A percentile compares a stretch with the other conserved stretches of the same genome.
phyloP scores from a whole-genome alignment of 1,140 invertebrate genomes.

The Drosophila prosaltans region DNA sequence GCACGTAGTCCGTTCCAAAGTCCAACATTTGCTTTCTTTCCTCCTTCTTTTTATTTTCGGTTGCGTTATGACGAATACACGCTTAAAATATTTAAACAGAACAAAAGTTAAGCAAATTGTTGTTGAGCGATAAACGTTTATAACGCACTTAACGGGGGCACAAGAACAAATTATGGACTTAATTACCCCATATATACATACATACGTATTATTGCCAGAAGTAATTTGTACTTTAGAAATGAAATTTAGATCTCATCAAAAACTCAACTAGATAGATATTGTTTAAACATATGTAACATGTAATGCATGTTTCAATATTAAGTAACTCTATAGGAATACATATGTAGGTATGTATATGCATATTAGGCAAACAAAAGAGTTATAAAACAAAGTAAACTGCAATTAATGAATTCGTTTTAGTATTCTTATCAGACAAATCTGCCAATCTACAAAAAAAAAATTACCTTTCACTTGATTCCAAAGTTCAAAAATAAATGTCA shows the following conservation, averaged over 20 bases:
- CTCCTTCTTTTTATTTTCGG: constrained; percentile 5
- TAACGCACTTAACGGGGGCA: constrained; percentile 3
- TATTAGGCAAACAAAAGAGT: not conserved
- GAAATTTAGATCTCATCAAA: too few relatives aligned
- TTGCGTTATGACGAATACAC: constrained; percentile 14
- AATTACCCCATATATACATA: not conserved
- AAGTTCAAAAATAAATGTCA: constrained; percentile 4
- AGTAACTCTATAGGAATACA: not conserved
- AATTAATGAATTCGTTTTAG: constrained; percentile 5
- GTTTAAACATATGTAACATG: too few relatives aligned
- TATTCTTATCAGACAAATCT: constrained; percentile 14
- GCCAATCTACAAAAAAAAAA: constrained; percentile 1
- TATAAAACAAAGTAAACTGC: not conserved
- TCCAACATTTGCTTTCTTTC: constrained; percentile 22
- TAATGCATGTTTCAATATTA: too few relatives aligned
- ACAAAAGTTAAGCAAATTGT: constrained; percentile 1
- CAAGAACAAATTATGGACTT: not conserved
- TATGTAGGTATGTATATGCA: not conserved
- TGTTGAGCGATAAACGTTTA: constrained; percentile 1
- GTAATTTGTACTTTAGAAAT: too few relatives aligned
- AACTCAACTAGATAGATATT: too few relatives aligned
- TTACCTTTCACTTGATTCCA: constrained; percentile 6
- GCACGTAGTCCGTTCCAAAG: constrained; percentile 24
- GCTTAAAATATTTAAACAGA: constrained; percentile 7
- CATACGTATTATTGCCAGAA: not conserved